A percentile compares a stretch with the other conserved stretches of the same genome.
These are phyloP conservation scores for Chaetogeoica ovagalla DNA, from an alignment of 2,888 invertebrate species.

Conservation along the genomic window DNA sequence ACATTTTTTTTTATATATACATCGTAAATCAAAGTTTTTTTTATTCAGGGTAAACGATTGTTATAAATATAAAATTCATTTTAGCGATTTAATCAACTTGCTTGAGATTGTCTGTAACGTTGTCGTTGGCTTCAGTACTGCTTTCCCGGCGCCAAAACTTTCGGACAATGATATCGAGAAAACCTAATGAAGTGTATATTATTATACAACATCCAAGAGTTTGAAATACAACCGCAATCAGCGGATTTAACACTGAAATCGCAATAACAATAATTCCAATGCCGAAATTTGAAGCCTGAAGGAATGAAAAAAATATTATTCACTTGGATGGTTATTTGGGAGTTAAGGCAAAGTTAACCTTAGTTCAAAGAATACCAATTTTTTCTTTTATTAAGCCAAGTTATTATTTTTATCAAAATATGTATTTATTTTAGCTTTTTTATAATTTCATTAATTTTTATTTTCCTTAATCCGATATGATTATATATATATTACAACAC, in stretches of 20 bases:
- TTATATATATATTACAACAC: too few species aligned
- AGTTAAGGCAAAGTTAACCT: slow-evolving; percentile 9
- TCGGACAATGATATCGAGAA: slow-evolving; percentile 40
- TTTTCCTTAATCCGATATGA: too few species aligned
- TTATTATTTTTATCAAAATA: background rate
- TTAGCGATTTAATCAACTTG: slow-evolving; percentile 22
- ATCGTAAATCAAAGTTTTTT: background rate
- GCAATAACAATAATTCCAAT: slow-evolving; percentile 29
- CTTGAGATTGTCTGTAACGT: background rate
- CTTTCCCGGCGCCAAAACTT: slow-evolving; percentile 39
- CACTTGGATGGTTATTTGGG: slow-evolving; percentile 17
- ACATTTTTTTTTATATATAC: too few species aligned
- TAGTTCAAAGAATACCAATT: background rate
- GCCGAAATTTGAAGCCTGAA: background rate
- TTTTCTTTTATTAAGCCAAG: background rate
- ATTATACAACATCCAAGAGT: slow-evolving; percentile 10
- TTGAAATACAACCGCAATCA: slow-evolving; percentile 19
- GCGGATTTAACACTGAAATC: slow-evolving; percentile 27
- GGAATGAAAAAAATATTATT: slow-evolving; percentile 10
- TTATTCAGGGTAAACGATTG: background rate
- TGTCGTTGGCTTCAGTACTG: slow-evolving; percentile 32
- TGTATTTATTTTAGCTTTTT: too few species aligned
- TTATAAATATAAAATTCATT: background rate
- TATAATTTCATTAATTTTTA: too few species aligned
- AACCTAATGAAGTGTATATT: slow-evolving; percentile 46